Evolutionary conservation across 1,140 invertebrate genomes (phyloP).

Genomic region (Spodoptera frugiperda): DNA sequence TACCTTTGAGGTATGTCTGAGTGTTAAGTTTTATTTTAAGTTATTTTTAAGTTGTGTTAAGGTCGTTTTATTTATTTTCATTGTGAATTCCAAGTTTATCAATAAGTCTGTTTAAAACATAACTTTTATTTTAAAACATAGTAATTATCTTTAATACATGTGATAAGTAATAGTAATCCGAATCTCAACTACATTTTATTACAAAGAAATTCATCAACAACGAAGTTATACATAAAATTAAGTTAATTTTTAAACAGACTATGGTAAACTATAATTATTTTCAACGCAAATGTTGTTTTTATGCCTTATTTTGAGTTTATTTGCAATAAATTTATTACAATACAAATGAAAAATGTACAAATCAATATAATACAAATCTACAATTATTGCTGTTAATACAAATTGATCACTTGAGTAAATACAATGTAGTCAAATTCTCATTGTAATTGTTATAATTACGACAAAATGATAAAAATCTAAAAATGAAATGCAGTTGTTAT

Average conservation of each 20-base stretch:
- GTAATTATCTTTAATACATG: no score
- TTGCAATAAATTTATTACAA: not conserved
- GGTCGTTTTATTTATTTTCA: conserved; percentile 34
- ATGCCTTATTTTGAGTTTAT: conserved; percentile 15
- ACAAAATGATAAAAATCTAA: not conserved
- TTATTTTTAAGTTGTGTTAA: conserved; percentile 36
- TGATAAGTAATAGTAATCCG: no score
- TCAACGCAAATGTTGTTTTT: not conserved
- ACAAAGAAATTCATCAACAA: not conserved
- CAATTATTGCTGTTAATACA: no score
- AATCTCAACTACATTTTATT: not conserved
- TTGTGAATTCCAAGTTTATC: not conserved
- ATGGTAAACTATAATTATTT: not conserved
- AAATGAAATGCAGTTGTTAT: conserved; percentile 46
- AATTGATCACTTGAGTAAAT: no score
- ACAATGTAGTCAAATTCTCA: not conserved
- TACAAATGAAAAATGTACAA: not conserved
- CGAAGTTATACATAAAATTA: not conserved
- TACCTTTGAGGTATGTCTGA: conserved; percentile 45
- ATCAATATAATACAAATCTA: no score
- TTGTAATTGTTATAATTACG: not conserved
- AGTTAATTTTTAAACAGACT: not conserved
- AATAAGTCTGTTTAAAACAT: not conserved
- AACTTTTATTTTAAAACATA: not conserved
- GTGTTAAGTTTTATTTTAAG: conserved; percentile 36